Evolutionary conservation across 1,140 invertebrate species (phyloP), one percentile per base, ranked within the genome.

Genomic region (Mamestra configurata): DNA sequence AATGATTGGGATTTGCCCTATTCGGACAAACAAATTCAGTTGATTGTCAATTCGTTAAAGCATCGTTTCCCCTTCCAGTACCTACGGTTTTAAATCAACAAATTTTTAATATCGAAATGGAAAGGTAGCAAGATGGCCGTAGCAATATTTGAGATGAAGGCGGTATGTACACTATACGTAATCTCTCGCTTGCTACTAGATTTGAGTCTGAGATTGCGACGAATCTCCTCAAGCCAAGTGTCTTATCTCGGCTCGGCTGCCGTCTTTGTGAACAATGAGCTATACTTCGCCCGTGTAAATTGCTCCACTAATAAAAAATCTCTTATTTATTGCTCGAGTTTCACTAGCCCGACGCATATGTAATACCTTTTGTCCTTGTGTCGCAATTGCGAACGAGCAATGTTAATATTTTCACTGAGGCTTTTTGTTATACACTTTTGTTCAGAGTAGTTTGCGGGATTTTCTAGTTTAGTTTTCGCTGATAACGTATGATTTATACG

Each of bases 131-230:
- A 20, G 13, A n/a, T 5, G 49, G 55, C 11, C 24, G 59, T 68
- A 51, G 51, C 22, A 22, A 75, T 75, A 68, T 75, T 71, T 13
- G 53, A 66, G 70, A 75, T 66, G 61, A 61, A 46, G 22, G 15
- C 40, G n/a, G 37, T 51, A n/a, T n/a, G n/a, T n/a, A 20, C 22
- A 68, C 49, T 75, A 22, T 24, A 37, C 20, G 35, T 75, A 72
- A 79, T 51, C 43, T 75, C 15, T 72, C 43, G 22, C 49, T 35
- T 55, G 59, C 31, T 59, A 79, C 22, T 73, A 79, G 79, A 79
- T 75, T 75, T 27, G 46, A 55, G 70, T 15, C 18, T 37, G 4
- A 73, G 79, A 75, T 75, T 79, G 35, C 35, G 24, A 22, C 59
- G 57, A 75, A 4, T 75, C 71, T 66, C 27, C 22, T 59, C 40